phyloP scores from a whole-genome alignment of 2,113 vertebrate species.

The Melanotaenia duboulayi region DNA sequence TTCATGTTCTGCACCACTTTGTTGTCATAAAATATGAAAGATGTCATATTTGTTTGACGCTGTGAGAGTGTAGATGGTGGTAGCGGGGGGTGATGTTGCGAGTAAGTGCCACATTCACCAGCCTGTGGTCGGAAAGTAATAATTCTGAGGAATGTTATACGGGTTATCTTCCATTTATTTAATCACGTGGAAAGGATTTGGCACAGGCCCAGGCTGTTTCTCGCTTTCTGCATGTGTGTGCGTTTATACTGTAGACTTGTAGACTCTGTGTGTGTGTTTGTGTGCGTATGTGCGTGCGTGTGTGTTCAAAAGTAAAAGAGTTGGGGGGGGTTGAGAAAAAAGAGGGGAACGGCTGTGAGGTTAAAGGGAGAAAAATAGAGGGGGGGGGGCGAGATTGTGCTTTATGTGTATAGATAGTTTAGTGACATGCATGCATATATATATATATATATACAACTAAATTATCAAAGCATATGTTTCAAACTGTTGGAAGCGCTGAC shows the following conservation, averaged over 20 bases:
- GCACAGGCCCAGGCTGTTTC: constrained; percentile 42
- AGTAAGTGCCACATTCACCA: constrained; percentile 46
- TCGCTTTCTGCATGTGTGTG: constrained; percentile 21
- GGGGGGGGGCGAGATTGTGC: constrained; percentile 13
- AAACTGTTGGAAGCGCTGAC: constrained; percentile 45
- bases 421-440: too few species aligned
- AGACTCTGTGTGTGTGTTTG: constrained; percentile 11
- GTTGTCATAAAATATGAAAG: constrained; percentile 76
- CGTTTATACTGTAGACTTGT: background rate
- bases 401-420: too few species aligned
- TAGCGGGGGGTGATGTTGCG: constrained; percentile 3
- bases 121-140: constrained; percentile 51
- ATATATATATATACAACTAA: background rate
- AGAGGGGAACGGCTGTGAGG: constrained; percentile 27
- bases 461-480: constrained; percentile 39
- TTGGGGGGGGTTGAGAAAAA: constrained; percentile 23
- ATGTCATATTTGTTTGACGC: constrained; percentile 52
- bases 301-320: constrained; percentile 30
- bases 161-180: constrained; percentile 75
- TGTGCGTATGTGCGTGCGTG: constrained; percentile 5
- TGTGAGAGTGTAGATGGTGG: constrained; percentile 3
- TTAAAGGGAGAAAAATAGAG: constrained; percentile 48
- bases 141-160: constrained; percentile 73
- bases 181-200: constrained; percentile 80
- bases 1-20: constrained; percentile 58